These are phyloP conservation scores for Bos indicus DNA, from an alignment of 2,113 vertebrate species.

Conservation along the genomic window DNA sequence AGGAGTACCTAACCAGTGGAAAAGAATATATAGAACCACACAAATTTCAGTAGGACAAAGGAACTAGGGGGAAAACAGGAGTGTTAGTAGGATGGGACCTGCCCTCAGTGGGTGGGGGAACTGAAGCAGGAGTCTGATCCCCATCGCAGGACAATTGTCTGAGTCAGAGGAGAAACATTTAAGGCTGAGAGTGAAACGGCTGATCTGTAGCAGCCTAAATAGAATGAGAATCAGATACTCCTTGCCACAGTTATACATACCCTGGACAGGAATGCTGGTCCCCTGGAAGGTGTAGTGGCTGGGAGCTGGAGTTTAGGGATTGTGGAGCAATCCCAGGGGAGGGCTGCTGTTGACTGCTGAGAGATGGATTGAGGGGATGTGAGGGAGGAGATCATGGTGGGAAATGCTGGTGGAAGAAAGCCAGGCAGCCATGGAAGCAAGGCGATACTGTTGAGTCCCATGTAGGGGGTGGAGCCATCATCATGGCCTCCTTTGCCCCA, in stretches of 20 bases:
- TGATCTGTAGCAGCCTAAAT: background rate
- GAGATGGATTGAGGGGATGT: background rate
- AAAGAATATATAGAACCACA: background rate
- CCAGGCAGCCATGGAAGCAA: background rate
- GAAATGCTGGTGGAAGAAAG: background rate
- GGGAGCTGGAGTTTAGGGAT: background rate
- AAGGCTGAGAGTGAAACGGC: background rate
- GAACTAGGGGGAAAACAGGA: background rate
- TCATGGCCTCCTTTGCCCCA: background rate
- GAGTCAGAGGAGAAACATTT: background rate
- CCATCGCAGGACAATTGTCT: accelerated
- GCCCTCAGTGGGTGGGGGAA: background rate
- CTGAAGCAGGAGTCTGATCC: background rate
- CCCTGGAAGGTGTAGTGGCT: accelerated
- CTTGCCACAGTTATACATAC: background rate
- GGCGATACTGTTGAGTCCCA: background rate
- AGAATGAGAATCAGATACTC: background rate
- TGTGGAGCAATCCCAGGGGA: background rate
- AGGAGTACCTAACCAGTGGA: background rate
- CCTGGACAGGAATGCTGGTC: background rate
- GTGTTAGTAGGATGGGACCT: background rate
- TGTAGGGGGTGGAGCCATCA: background rate
- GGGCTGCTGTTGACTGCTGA: background rate
- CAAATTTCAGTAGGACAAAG: accelerated
- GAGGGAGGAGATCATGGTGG: background rate